Conservation (phyloP, 2,888 invertebrate species). For the Polyommatus iphigenia region DNA sequence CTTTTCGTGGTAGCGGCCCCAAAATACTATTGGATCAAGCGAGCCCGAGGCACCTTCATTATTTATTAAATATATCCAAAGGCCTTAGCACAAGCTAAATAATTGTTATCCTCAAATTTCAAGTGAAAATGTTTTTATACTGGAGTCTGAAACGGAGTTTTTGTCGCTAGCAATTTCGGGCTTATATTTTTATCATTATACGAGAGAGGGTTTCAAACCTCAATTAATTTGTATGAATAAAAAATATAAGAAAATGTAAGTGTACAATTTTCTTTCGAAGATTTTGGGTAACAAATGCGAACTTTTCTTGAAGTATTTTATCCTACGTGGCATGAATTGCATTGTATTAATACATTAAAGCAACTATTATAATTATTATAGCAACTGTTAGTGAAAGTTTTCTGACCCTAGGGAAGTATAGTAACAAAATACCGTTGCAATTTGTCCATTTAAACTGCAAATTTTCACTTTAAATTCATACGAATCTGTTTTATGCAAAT, state of each 20-base stretch:
- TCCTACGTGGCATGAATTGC: too few species aligned
- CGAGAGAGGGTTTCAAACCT: neutral
- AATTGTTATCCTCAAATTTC: constrained; percentile 64
- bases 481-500: constrained; percentile 26
- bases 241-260: neutral
- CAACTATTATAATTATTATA: neutral
- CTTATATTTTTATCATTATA: neutral
- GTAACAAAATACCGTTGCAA: constrained; percentile 14
- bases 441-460: constrained; percentile 33
- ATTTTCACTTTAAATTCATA: constrained; percentile 31
- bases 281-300: neutral
- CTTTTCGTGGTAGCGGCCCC: constrained; percentile 47
- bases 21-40: constrained; percentile 51
- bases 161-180: neutral
- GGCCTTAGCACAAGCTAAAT: constrained; percentile 61
- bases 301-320: neutral
- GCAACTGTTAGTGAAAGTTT: neutral
- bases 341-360: too few species aligned
- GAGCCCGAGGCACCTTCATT: constrained; percentile 58
- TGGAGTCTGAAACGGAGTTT: neutral
- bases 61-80: constrained; percentile 74
- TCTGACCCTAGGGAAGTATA: neutral
- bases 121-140: constrained; percentile 43
- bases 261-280: neutral
- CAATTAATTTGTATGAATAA: neutral